phyloP scores from a whole-genome alignment of 2,888 invertebrate species.

The Acanthosepion esculentum region DNA sequence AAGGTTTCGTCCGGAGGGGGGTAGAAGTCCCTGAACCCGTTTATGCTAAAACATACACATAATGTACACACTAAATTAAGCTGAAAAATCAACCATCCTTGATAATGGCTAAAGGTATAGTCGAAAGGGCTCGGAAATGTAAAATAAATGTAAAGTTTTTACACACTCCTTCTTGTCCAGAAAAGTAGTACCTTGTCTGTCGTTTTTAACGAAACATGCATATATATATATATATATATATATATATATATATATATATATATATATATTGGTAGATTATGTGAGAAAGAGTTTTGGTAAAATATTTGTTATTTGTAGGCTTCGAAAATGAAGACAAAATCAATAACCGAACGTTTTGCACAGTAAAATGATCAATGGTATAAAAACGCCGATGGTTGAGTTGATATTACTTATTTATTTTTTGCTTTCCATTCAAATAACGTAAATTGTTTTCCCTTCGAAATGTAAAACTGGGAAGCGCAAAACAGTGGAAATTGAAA shows the following conservation, averaged over 20 bases:
- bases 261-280: neutral
- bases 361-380: neutral
- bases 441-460: neutral
- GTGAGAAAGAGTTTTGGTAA: neutral
- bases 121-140: no score
- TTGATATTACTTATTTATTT: neutral
- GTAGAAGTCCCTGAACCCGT: no score
- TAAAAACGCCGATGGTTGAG: neutral
- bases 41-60: no score
- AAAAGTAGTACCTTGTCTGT: no score
- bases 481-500: neutral
- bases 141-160: no score
- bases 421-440: neutral
- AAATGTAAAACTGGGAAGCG: neutral
- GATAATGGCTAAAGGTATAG: no score
- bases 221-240: slow-evolving; percentile 39
- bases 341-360: neutral
- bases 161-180: no score
- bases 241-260: neutral
- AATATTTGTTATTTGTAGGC: neutral
- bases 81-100: no score
- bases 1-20: no score
- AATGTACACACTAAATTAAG: no score
- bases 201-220: no score
- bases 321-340: neutral